These are phyloP conservation scores for Heliconius nattereri DNA, from an alignment of 1,140 invertebrate species.

Conservation along the genomic window DNA sequence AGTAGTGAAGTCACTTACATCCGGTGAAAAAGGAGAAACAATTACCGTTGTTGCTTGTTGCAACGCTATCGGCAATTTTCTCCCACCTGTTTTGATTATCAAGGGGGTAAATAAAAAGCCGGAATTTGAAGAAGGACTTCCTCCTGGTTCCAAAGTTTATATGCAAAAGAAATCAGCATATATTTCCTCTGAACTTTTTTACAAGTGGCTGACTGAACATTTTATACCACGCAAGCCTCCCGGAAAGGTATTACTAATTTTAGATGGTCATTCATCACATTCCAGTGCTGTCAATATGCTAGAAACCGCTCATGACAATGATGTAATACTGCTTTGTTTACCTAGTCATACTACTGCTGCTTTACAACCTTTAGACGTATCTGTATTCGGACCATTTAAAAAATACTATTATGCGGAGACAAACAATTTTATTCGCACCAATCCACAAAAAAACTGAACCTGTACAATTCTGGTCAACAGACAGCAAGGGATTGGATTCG, in stretches of 20 bases:
- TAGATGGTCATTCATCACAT: conserved; percentile 64
- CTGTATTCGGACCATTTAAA: conserved; percentile 53
- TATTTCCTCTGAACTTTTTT: conserved; percentile 61
- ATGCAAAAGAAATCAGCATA: conserved; percentile 64
- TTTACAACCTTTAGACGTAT: conserved; percentile 50
- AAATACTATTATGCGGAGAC: conserved; percentile 6
- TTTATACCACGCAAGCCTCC: conserved; percentile 59
- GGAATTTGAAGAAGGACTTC: conserved; percentile 57
- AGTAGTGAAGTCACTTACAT: background rate
- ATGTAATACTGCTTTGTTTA: conserved; percentile 62
- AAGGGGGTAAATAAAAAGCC: background rate
- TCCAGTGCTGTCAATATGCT: background rate
- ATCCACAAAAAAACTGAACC: background rate
- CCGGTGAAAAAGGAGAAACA: conserved; percentile 4
- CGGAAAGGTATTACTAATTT: conserved; percentile 56
- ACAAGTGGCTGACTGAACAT: conserved; percentile 59
- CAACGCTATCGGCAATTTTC: conserved; percentile 5
- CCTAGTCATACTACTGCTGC: conserved; percentile 56
- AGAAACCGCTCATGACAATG: conserved; percentile 40
- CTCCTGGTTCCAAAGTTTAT: conserved; percentile 52
- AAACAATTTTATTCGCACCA: background rate
- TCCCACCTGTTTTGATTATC: conserved; percentile 13
- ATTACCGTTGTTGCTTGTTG: conserved; percentile 16
- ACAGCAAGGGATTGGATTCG: conserved; percentile 42
- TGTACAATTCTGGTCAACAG: conserved; percentile 14